Base-by-base conservation (phyloP, 2,888 invertebrate genomes). In the Mechanitis mazaeus region DNA sequence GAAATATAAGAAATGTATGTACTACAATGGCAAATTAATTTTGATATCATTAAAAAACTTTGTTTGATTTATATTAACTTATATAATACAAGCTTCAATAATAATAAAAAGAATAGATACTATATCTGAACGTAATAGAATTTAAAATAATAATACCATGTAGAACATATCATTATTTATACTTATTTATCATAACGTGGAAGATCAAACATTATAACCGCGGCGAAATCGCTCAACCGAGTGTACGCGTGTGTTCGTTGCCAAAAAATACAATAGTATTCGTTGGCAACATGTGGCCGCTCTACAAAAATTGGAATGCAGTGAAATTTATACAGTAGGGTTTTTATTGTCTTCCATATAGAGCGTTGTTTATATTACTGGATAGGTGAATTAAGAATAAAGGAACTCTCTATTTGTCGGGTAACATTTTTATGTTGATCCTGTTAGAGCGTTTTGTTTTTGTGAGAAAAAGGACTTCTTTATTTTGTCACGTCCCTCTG, bases 241-340 rank as follows among this genome's bases (percentile, higher is more conserved):
- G 56, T 60, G 54, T 58, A 59, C 55, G 58, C 60, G 59, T 63
- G 58, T 65, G 62, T 60, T 61, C 57, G 64, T 66, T 66, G 66
- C 58, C 65, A 60, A 61, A 65, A 63, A 65, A 70, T 64, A 64
- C 70, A 68, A 66, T 68, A 63, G 65, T 67, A 68, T 70, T 70
- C 65, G 64, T 62, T 65, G 63, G 65, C 61, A 70, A 63, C 66
- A 70, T 68, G 67, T 70, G 68, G 67, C 60, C 58, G 63, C 60
- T 58, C 61, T 63, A 60, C 66, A 64, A 64, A 66, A 64, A 67
- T 69, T 68, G 63, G 65, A 67, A 68, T 67, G 67, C 65, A 65
- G 61, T 65, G 63, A 65, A 69, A 69, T 69, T 61, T 68, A 69
- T 66, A 66, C 63, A 67, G 63, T 63, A 50, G 54, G 56, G 33